Percentiles rank a stretch among this genome's conserved stretches.
Conservation (phyloP, 2,113 vertebrate genomes). For the Cacatua alba region DNA sequence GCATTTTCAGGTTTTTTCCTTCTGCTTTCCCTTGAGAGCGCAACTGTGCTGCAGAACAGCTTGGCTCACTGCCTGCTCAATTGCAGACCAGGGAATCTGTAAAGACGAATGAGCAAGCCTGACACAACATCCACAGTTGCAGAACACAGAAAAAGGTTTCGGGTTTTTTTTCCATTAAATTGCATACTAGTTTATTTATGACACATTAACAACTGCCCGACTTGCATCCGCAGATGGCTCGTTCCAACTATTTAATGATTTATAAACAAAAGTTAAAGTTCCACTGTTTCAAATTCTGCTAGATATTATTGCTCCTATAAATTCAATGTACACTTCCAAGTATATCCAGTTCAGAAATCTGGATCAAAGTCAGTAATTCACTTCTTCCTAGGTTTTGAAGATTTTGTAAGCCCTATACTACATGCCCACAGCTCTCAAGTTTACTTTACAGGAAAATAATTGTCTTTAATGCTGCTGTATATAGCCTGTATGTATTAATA, state of each 20-base stretch:
- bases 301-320: background rate
- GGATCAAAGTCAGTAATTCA: background rate
- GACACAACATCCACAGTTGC: background rate
- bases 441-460: background rate
- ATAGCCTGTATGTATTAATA: background rate
- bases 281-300: background rate
- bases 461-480: background rate
- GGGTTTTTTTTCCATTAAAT: background rate
- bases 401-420: background rate
- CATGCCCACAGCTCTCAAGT: background rate
- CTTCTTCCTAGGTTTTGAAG: background rate
- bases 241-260: background rate
- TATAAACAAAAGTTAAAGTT: background rate
- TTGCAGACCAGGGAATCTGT: background rate
- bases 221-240: background rate
- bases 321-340: background rate
- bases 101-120: accelerated
- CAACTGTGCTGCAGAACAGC: background rate
- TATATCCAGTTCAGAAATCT: background rate
- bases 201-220: background rate
- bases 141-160: accelerated
- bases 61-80: background rate
- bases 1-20: background rate
- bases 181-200: background rate
- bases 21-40: background rate